These are phyloP conservation scores for Aurelia sp. DNA, from an alignment of 30 jellyfish, hydroid and myxozoan genomes.

Conservation along the genomic window DNA sequence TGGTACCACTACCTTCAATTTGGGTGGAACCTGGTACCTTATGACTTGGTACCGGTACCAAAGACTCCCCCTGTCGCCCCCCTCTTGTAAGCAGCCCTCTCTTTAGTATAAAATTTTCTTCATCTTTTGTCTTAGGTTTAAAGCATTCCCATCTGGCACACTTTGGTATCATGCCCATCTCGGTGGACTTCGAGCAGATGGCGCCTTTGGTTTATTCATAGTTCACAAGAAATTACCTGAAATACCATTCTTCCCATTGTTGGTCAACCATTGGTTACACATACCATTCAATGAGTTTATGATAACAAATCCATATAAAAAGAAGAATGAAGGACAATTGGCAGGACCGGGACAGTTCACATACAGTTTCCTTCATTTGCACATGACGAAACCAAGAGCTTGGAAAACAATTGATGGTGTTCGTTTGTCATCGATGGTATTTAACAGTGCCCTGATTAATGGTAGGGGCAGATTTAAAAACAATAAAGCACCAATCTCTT, in stretches of 20 bases:
- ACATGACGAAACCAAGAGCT: conserved; percentile 29
- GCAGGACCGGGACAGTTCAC: conserved; percentile 37
- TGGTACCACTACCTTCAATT: too few relatives aligned
- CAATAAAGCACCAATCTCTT: conserved; percentile 53
- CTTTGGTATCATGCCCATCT: conserved; percentile 71
- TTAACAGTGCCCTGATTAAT: conserved; percentile 40
- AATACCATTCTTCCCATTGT: conserved; percentile 34
- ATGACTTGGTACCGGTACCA: too few relatives aligned
- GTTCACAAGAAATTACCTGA: conserved; percentile 30
- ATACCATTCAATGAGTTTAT: conserved; percentile 38
- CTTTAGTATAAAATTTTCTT: not conserved
- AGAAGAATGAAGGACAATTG: not conserved
- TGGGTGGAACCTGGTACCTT: too few relatives aligned
- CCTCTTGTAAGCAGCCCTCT: too few relatives aligned
- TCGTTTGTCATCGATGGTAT: conserved; percentile 37
- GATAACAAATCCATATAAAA: conserved; percentile 36
- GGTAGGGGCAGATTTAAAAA: conserved; percentile 58
- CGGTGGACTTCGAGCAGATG: conserved; percentile 61
- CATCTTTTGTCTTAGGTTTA: conserved; percentile 19
- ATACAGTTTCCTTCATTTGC: conserved; percentile 13
- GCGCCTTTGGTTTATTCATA: conserved; percentile 48
- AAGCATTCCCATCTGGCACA: conserved; percentile 66
- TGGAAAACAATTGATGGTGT: conserved; percentile 42
- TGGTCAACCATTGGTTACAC: conserved; percentile 48
- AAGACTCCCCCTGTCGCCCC: too few relatives aligned